Conservation (phyloP, 2,888 invertebrate genomes). For the Acholoe squamosa region DNA sequence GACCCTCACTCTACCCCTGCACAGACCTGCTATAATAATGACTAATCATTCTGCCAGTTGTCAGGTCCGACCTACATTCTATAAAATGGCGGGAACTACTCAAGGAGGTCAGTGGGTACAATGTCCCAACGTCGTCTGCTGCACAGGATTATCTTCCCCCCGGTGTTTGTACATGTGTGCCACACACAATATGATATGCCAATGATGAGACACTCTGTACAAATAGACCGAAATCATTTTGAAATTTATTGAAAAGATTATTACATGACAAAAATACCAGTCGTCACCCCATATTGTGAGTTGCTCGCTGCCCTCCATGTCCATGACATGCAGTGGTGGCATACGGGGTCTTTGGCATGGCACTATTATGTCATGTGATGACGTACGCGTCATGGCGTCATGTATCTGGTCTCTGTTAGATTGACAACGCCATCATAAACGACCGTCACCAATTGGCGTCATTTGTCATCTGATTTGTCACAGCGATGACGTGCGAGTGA, state of each 20-base stretch:
- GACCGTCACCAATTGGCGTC: background rate
- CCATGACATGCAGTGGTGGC: too few relatives aligned
- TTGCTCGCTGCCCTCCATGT: too few relatives aligned
- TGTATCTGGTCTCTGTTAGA: background rate
- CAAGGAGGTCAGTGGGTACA: constrained; percentile 8
- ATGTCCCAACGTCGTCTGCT: background rate
- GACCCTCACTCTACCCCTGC: too few relatives aligned
- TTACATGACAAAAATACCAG: too few relatives aligned
- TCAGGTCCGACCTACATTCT: background rate
- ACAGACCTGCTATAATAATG: background rate
- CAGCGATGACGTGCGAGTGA: background rate
- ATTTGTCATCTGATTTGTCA: constrained; percentile 25
- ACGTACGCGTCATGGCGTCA: background rate
- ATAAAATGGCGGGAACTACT: constrained; percentile 1
- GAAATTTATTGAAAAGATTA: too few relatives aligned
- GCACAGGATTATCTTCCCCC: too few relatives aligned
- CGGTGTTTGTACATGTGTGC: too few relatives aligned
- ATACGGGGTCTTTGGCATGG: too few relatives aligned
- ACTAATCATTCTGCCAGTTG: constrained; percentile 24
- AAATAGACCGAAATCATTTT: too few relatives aligned
- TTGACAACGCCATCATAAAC: background rate
- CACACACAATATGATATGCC: too few relatives aligned
- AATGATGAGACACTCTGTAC: too few relatives aligned
- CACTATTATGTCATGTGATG: background rate
- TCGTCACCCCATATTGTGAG: too few relatives aligned